Base-by-base conservation (phyloP, 2,888 invertebrate species). In the Scaptodrosophila latifasciaeformis region DNA sequence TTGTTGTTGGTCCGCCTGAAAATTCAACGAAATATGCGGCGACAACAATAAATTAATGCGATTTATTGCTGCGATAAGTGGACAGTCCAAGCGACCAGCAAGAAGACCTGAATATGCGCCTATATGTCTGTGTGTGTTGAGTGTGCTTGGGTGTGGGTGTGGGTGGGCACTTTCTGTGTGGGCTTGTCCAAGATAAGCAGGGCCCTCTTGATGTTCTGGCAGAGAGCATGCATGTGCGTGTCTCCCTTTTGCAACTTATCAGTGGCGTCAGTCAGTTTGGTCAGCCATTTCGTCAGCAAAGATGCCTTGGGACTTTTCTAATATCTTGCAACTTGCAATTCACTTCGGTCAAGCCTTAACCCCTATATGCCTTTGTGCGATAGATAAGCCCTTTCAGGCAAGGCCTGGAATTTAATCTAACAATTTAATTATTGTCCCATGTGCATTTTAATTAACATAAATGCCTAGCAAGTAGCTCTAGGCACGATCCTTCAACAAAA, bases 21-120 rank as follows among this genome's bases (percentile, higher is more conserved):
- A 57, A 62, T 69, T 74, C 77, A 67, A 65, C 67, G 54, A 71
- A 71, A 75, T 66, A 78, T 82, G 72, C 65, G 66, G 70, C 71
- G 69, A 80, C 80, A 78, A 81, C 84, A 82, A 83, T 83, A 83
- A 84, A 83, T 83, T 84, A 83, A 82, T 81, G 80, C 81, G 83
- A 83, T 83, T 83, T 83, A 83, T 83, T 83, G 80, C 82, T 54
- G 68, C 68, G 83, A 83, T 83, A 83, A 82, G 82, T 72, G 67
- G 67, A 35, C 19, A 37, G 49, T 44, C 44, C 43, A 18, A 62
- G 55, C 49, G 62, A 42, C 45, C 29, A 30, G 31, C 18, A 21
- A 54, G 9, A 17, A 42, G 9, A 21, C 15, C 17, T 19, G 15
- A 21, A 39, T 27, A 30, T 49, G 30, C 17, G 24, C 40, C 24